These are phyloP conservation scores for Cyanistes caeruleus DNA, from an alignment of 2,113 vertebrate genomes.

Conservation along the genomic window DNA sequence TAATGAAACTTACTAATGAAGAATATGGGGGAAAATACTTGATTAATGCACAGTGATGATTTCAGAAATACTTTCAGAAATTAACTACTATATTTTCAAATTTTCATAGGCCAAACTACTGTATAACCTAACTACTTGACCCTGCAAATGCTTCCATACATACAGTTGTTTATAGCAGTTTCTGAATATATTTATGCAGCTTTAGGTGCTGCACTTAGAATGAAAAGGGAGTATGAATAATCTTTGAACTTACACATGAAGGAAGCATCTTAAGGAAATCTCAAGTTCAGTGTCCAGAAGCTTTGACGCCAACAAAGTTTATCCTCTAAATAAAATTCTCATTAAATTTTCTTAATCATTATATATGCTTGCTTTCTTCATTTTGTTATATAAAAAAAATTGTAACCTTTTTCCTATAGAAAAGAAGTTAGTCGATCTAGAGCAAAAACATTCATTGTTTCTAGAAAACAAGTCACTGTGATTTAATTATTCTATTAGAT, in stretches of 20 bases:
- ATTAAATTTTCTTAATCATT: neutral
- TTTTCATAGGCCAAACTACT: neutral
- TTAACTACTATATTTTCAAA: neutral
- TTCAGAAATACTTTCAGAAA: neutral
- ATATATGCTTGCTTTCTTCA: neutral
- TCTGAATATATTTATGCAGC: neutral
- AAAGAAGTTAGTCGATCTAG: neutral
- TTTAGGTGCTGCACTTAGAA: neutral
- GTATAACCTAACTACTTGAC: neutral
- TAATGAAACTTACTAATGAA: neutral
- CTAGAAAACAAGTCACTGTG: neutral
- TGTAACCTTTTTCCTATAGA: neutral
- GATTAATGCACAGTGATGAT: neutral
- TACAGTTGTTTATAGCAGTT: neutral
- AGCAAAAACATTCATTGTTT: fast-evolving
- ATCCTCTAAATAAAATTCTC: neutral
- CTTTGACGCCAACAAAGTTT: neutral
- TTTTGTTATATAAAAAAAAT: neutral
- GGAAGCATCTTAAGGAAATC: neutral
- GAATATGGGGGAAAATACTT: neutral
- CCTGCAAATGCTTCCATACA: neutral
- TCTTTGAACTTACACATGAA: neutral
- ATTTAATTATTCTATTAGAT: slow-evolving; percentile 7
- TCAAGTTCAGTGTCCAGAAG: neutral
- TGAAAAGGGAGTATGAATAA: neutral